Conservation (phyloP, 2,888 invertebrate genomes). For the Deroplatys truncata region DNA sequence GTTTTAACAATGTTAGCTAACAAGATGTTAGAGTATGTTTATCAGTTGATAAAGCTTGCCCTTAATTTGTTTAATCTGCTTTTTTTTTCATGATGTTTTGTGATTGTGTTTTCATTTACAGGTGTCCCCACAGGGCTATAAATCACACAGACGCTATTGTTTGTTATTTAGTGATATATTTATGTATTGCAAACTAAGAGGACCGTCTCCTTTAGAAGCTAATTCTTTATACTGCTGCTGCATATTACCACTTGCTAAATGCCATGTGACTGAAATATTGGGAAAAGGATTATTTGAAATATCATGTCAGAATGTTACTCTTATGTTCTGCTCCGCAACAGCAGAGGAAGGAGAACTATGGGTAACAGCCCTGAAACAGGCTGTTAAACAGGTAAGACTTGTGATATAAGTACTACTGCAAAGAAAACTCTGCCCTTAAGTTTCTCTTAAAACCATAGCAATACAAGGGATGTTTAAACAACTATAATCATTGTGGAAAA, state of each 20-base stretch:
- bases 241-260: constrained; percentile 66
- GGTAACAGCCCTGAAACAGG: constrained; percentile 52
- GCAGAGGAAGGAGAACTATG: constrained; percentile 53
- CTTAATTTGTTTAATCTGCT: too few relatives aligned
- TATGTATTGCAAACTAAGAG: constrained; percentile 65
- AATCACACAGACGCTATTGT: constrained; percentile 56
- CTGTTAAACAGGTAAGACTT: constrained; percentile 49
- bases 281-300: constrained; percentile 59
- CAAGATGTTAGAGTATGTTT: too few relatives aligned
- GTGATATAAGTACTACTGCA: not conserved
- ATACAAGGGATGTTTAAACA: too few relatives aligned
- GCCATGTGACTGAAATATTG: constrained; percentile 56
- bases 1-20: too few relatives aligned
- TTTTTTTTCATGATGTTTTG: too few relatives aligned
- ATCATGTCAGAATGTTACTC: constrained; percentile 54
- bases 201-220: constrained; percentile 51
- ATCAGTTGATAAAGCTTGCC: too few relatives aligned
- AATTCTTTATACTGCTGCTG: constrained; percentile 61
- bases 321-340: constrained; percentile 55
- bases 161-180: constrained; percentile 69
- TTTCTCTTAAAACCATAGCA: too few relatives aligned
- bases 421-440: too few relatives aligned
- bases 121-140: constrained; percentile 35
- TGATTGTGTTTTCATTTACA: constrained; percentile 6
- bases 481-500: too few relatives aligned